phyloP scores from a whole-genome alignment of 2,888 invertebrate genomes.

The Machimus atricapillus region DNA sequence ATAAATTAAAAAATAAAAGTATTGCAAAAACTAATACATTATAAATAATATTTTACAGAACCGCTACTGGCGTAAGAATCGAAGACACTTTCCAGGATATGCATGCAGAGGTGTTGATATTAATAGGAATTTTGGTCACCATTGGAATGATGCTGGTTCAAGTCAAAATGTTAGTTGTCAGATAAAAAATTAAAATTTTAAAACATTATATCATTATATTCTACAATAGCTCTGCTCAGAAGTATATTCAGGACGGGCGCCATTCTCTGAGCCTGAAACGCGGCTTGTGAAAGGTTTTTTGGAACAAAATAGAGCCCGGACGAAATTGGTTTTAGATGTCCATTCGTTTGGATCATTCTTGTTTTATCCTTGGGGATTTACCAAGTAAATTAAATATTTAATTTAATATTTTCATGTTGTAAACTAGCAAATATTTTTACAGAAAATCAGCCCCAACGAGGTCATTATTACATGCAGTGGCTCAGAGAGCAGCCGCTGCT shows the following conservation, averaged over 20 bases:
- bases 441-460: conserved; percentile 58
- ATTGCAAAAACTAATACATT: background rate
- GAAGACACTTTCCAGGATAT: conserved; percentile 63
- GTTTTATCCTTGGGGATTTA: conserved; percentile 62
- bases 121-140: conserved; percentile 78
- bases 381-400: conserved; percentile 52
- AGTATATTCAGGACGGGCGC: conserved; percentile 57
- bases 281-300: conserved; percentile 57
- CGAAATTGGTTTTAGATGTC: conserved; percentile 60
- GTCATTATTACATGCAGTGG: conserved; percentile 57
- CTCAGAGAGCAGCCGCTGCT: conserved; percentile 58
- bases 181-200: background rate
- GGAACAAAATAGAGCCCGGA: conserved; percentile 57
- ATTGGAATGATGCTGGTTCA: conserved; percentile 69
- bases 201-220: conserved; percentile 30
- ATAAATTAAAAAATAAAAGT: background rate
- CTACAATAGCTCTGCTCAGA: conserved; percentile 58
- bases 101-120: conserved; percentile 75
- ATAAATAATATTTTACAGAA: conserved; percentile 51
- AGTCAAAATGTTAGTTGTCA: conserved; percentile 59
- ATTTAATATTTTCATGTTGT: background rate
- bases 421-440: background rate
- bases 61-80: conserved; percentile 74
- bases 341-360: conserved; percentile 62
- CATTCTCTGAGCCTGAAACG: conserved; percentile 60